Percentiles rank a stretch among this genome's conserved stretches.
These are phyloP conservation scores for Pseudochirops cupreus DNA, from an alignment of 2,797 vertebrate species.

Conservation along the genomic window DNA sequence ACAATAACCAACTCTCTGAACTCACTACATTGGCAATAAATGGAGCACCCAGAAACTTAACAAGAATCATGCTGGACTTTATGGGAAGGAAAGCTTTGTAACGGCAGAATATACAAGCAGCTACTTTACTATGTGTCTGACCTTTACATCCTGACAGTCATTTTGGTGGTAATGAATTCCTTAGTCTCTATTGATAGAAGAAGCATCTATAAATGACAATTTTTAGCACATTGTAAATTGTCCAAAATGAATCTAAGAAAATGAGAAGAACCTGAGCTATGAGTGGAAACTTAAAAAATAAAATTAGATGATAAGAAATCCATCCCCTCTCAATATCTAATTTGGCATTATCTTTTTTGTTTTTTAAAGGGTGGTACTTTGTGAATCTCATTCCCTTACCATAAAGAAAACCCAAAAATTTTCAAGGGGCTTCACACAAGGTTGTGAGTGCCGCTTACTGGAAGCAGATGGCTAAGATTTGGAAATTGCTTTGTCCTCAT, in stretches of 20 bases:
- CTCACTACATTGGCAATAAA: constrained; percentile 48
- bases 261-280: constrained; percentile 54
- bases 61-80: constrained; percentile 6
- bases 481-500: neutral
- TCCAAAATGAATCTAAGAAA: constrained; percentile 65
- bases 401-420: neutral
- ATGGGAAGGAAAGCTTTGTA: constrained; percentile 13
- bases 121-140: constrained; percentile 62
- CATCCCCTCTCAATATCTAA: constrained; percentile 28
- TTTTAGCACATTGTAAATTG: constrained; percentile 76
- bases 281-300: constrained; percentile 63
- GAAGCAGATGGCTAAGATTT: neutral
- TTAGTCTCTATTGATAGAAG: constrained; percentile 68
- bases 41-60: neutral
- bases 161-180: constrained; percentile 68
- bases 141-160: constrained; percentile 67
- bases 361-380: constrained; percentile 48
- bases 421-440: neutral
- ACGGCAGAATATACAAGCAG: constrained; percentile 56
- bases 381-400: constrained; percentile 28
- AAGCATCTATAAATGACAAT: constrained; percentile 67
- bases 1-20: constrained; percentile 12
- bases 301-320: constrained; percentile 57
- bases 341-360: constrained; percentile 24
- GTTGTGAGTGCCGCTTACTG: neutral